Base-by-base conservation (phyloP, 2,113 vertebrate genomes). In the Istiophorus platypterus region DNA sequence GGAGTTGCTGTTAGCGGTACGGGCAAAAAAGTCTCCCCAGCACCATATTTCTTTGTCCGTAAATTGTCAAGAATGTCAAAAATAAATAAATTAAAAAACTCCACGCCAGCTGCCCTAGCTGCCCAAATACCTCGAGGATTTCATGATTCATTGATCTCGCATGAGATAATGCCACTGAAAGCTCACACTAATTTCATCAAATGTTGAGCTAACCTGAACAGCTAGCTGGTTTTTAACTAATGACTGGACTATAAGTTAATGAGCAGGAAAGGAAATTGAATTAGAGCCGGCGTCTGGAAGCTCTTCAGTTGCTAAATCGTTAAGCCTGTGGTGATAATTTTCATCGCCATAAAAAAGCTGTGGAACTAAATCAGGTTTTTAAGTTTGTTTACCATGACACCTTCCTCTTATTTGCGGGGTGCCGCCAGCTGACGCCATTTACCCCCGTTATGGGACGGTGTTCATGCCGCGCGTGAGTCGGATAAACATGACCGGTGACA, bases 191-290 rank as follows among this genome's bases (percentile, higher is more conserved):
- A n/a, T n/a, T n/a, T n/a, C n/a, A n/a, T n/a, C n/a, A 86, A 88
- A 76, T 31, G 78, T 84, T 85, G 72, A 86, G 70, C 75, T 74
- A 78, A 76, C 82, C 83, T 85, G 85, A 82, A 85, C 72, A 49
- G 47, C 51, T n/a, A n/a, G 0, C 57, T 34, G 62, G 79, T 65
- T 65, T 65, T 77, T 83, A 82, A 88, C 83, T 85, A 89, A 88
- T 62, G 84, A 91, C 72, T 56, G 72, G 77, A 83, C 84, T 8
- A 56, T 67, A 76, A 89, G 85, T 88, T 87, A 91, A 89, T 81
- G 91, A 89, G 84, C 65, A n/a, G 85, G 80, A 80, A 70, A 90
- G 57, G 62, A 88, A 87, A 90, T 29, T 76, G 82, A 90, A 89
- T 83, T 76, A 72, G 80, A 51, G 72, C 34, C 17, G 64, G 56